Percentiles rank a stretch among this genome's conserved stretches.
phyloP scores from a whole-genome alignment of 2,113 vertebrate species.

The Syngnathus scovelli region DNA sequence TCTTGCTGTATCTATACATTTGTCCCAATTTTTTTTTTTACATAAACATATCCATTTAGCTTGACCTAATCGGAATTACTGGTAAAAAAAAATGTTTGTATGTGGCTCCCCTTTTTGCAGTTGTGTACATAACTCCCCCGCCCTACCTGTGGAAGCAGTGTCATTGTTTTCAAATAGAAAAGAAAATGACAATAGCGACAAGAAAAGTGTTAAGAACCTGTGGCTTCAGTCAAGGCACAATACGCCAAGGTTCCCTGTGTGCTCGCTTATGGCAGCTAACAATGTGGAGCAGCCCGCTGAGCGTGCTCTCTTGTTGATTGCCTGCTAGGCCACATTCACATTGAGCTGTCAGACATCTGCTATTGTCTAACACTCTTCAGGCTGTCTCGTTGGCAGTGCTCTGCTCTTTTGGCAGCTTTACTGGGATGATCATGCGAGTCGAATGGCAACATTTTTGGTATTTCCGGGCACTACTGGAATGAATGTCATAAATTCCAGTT shows the following conservation, averaged over 20 bases:
- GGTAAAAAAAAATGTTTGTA: not conserved
- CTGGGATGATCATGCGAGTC: conserved; percentile 21
- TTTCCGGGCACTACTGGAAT: not conserved
- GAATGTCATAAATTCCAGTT: not conserved
- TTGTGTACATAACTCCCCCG: not conserved
- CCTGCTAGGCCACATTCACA: conserved; percentile 17
- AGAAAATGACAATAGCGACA: not conserved
- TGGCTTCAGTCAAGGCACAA: not conserved
- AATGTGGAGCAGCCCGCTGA: conserved; percentile 22
- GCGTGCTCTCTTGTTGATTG: conserved; percentile 14
- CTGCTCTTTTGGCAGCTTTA: conserved; percentile 20
- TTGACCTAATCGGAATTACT: no score
- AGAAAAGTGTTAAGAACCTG: not conserved
- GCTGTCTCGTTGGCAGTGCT: conserved; percentile 14
- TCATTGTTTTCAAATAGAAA: not conserved
- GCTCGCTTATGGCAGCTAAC: conserved; percentile 12
- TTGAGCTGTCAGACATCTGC: conserved; percentile 30
- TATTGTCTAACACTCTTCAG: conserved; percentile 31
- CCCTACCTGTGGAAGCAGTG: not conserved
- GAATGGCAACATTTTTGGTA: conserved; percentile 14
- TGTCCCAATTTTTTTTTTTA: no score
- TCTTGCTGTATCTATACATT: no score
- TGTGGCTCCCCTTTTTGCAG: not conserved
- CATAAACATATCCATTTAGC: no score
- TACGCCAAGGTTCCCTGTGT: not conserved